Base-by-base conservation (phyloP, 92 coral and sea anemone species). In the Virgularia gustaviana region DNA sequence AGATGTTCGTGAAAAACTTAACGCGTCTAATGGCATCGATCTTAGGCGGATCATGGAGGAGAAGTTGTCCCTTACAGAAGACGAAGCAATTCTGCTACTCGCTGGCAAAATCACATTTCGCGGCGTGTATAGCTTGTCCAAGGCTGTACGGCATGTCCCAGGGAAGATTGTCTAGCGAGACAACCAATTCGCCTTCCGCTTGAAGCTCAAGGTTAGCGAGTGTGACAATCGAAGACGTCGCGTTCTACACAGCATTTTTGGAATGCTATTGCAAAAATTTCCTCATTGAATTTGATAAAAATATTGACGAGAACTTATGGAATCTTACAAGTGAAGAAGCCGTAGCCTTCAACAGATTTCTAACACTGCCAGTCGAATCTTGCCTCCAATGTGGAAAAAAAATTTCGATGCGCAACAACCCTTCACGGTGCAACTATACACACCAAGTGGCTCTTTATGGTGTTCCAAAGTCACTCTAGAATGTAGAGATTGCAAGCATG, bases 401-500 rank as follows among this genome's bases (percentile, higher is more conserved):
- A 9, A 32, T 81, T 2, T 65, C 78, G 11, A 65, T 68, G 81
- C 86, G 70, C 65, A 75, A 66, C 73, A 41, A 61, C 8, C 77
- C 81, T 3, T 49, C 82, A 0, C 54, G n/a, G 18, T 81, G 81
- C 39, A 47, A 25, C 33, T 63, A 12, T 63, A 19, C 16, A 9
- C 71, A 15, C 10, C 65, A 11, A 7, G 49, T 34, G 88, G 83
- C 3, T 76, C 88, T 1, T 18, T 78, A 23, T 72, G 77, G 0
- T 56, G 82, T 23, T 67, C 44, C 28, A 83, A 83, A 38, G 44
- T 83, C 1, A 61, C 67, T 24, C 77, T 83, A 27, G 83, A 78
- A 15, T 83, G 83, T 57, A 57, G 68, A 4, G 33, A 65, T 6
- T 83, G 88, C 44, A 36, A 66, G 19, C 57, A 18, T 42, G 49